A percentile compares a stretch with the other conserved stretches of the same genome.
Conservation (phyloP, 64 coral and sea anemone species). For the Catalaphyllia jardinei region DNA sequence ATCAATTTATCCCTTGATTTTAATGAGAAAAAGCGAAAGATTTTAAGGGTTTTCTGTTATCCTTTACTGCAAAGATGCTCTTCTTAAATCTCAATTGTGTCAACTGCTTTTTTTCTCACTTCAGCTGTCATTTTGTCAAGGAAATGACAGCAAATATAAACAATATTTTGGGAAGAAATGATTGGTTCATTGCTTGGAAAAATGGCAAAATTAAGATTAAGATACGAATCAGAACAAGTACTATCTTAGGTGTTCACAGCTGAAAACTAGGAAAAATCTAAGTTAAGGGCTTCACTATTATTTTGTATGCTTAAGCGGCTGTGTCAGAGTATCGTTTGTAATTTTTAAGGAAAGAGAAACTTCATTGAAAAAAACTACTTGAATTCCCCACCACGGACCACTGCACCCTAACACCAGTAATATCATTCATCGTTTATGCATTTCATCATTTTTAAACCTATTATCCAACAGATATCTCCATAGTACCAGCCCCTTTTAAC, state of each 20-base stretch:
- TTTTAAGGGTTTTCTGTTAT: background rate
- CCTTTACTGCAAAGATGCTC: background rate
- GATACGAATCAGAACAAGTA: background rate
- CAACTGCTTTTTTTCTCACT: background rate
- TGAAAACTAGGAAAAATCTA: background rate
- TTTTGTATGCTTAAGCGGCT: background rate
- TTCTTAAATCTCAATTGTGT: background rate
- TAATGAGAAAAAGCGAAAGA: background rate
- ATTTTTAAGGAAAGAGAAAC: background rate
- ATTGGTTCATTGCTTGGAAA: background rate
- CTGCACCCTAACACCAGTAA: conserved; percentile 9
- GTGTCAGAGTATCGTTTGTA: background rate
- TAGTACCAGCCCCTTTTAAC: conserved; percentile 28
- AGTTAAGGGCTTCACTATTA: background rate
- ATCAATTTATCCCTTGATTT: background rate
- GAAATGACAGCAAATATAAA: background rate
- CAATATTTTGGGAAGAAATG: background rate
- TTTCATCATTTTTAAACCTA: conserved; percentile 23
- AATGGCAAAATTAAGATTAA: background rate
- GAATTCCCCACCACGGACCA: conserved; percentile 8
- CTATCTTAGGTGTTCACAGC: background rate
- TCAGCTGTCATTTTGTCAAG: background rate
- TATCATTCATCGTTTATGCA: conserved; percentile 38
- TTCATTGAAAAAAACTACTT: conserved; percentile 10
- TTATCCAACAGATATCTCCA: background rate